Evolutionary conservation across 2,888 invertebrate genomes (phyloP).

Genomic region (Leucania comma): DNA sequence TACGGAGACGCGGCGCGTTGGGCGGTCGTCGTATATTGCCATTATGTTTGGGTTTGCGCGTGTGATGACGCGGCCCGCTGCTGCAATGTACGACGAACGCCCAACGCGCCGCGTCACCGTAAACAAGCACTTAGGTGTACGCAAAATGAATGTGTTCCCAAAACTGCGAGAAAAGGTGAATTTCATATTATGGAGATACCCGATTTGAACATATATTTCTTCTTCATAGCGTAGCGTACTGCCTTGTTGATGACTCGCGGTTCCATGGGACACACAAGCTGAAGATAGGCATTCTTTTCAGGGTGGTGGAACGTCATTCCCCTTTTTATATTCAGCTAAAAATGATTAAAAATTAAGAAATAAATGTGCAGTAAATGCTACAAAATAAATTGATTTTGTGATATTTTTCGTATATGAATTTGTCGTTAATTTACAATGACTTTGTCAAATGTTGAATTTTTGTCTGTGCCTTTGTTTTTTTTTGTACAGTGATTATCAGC

Average conservation of each 20-base stretch:
- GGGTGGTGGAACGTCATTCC: conserved; percentile 83
- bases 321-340: conserved; percentile 9
- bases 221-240: conserved; percentile 80
- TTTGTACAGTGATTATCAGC: no score
- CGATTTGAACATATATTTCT: conserved; percentile 14
- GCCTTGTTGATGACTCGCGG: conserved; percentile 84
- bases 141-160: no score
- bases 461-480: conserved; percentile 8
- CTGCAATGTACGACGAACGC: no score
- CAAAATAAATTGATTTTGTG: conserved; percentile 20
- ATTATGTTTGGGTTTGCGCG: no score
- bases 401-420: not conserved
- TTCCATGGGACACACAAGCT: conserved; percentile 81
- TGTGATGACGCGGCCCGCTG: no score
- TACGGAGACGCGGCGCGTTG: no score
- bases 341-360: not conserved
- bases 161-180: no score
- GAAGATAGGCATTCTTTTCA: conserved; percentile 85
- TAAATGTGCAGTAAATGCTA: not conserved
- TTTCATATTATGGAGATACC: no score
- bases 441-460: not conserved
- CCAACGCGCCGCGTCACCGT: no score
- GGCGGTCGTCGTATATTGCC: no score
- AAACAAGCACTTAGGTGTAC: no score
- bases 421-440: not conserved